A percentile compares a stretch with the other conserved stretches of the same genome.
These are phyloP conservation scores for Nanorana parkeri DNA, from an alignment of 2,113 vertebrate genomes.

Conservation along the genomic window DNA sequence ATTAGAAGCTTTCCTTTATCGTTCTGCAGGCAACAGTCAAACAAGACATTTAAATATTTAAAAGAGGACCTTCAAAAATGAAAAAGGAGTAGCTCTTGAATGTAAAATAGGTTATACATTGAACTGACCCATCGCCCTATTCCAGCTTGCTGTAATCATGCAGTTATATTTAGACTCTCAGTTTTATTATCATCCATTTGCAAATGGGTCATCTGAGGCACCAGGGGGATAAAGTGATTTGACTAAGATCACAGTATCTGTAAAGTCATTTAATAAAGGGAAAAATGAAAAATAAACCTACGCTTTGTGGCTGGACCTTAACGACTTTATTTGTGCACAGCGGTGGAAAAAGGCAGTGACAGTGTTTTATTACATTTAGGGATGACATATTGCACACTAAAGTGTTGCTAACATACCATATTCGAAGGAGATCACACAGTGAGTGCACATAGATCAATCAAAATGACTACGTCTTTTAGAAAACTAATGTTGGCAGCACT, in stretches of 20 bases:
- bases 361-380: not conserved
- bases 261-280: conserved; percentile 2
- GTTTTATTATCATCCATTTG: conserved; percentile 31
- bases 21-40: not conserved
- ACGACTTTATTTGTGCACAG: not conserved
- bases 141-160: conserved; percentile 17
- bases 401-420: not conserved
- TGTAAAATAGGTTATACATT: not conserved
- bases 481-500: conserved; percentile 1
- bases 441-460: conserved; percentile 7
- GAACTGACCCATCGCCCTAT: not conserved
- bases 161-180: conserved; percentile 41
- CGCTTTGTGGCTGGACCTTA: not conserved
- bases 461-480: not conserved
- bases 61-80: not conserved
- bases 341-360: not conserved
- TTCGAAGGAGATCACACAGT: not conserved
- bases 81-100: not conserved
- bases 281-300: conserved; percentile 6
- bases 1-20: not conserved
- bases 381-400: not conserved
- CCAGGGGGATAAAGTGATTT: conserved; percentile 42
- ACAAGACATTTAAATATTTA: not conserved
- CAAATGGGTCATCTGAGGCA: conserved; percentile 44
- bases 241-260: not conserved